Evolutionary conservation across 2,113 vertebrate genomes (phyloP).

Genomic region (Oophaga pumilio): DNA sequence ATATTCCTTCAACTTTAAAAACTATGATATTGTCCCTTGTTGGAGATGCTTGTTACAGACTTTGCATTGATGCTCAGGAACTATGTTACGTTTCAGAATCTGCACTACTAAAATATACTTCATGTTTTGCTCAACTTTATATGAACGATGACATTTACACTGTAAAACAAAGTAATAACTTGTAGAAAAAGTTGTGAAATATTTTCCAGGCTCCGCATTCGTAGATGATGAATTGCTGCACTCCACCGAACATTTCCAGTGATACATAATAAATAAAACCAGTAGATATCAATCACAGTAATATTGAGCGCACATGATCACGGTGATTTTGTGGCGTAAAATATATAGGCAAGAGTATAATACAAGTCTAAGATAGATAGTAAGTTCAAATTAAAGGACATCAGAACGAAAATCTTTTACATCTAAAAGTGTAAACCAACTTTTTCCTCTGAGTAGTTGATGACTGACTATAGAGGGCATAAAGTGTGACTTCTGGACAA

Average conservation of each 20-base stretch:
- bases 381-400: no score
- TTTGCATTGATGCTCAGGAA: not conserved
- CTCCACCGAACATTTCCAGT: not conserved
- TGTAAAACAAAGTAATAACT: not conserved
- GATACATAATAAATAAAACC: not conserved
- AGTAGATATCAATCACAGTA: not conserved
- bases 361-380: not conserved
- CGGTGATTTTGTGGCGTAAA: not conserved
- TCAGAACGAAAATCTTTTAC: no score
- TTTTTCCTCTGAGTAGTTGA: no score
- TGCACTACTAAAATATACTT: not conserved
- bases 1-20: no score
- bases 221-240: not conserved
- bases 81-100: not conserved
- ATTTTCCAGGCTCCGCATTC: not conserved
- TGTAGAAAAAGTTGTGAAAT: not conserved
- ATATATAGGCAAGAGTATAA: not conserved
- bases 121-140: not conserved
- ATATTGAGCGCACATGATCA: not conserved
- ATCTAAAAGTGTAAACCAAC: no score
- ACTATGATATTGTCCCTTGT: not conserved
- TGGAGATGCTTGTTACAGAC: not conserved
- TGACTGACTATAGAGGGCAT: no score
- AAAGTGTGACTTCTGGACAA: no score
- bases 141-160: not conserved